Evolutionary conservation across 2,113 vertebrate genomes (phyloP), one percentile per base, ranked within the genome.

Genomic region (Jacana jacana): DNA sequence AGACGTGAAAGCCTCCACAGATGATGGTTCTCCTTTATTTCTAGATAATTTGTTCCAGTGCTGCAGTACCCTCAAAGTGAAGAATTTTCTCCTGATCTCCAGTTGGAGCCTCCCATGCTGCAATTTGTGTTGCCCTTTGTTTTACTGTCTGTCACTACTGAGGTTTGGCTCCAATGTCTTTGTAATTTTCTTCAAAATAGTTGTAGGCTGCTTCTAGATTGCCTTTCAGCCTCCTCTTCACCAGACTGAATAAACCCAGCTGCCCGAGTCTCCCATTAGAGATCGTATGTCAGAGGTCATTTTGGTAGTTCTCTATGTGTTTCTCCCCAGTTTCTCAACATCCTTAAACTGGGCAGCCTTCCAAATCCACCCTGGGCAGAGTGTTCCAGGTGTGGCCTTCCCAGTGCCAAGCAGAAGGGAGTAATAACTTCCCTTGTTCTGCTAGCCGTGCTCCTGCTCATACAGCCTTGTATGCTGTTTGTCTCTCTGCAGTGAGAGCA

Each of bases 391-490:
- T 51, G 44, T 73, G 60, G 46, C n/a, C 25, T 37, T 46, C 9
- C 40, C 40, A 44, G 25, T 35, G 48, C 58, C 68, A 22, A 52
- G 64, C 1, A 81, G 40, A 64, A 89, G 37, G 37, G 18, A 48
- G 9, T 10, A 55, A 40, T 19, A 31, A 1, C n/a, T 16, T 24
- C 22, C 42, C 30, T 66, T 0, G 0, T 65, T 57, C 64, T 73
- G 54, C 90, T 73, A 49, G 37, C 54, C 40, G 0, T 8, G 31
- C 57, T 91, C 14, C 73, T 61, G 55, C 46, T 61, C 31, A 1
- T 49, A 37, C 14, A 19, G 33, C 24, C 37, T 37, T 19, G n/a
- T 6, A 1, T 9, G 37, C 39, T 11, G 40, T 2, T 17, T 55
- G 42, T 35, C 49, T 57, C 11, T 4, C 63, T 63, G 58, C 64